These are phyloP conservation scores for Chirona hameri DNA, from an alignment of 2,888 invertebrate species.

Conservation along the genomic window DNA sequence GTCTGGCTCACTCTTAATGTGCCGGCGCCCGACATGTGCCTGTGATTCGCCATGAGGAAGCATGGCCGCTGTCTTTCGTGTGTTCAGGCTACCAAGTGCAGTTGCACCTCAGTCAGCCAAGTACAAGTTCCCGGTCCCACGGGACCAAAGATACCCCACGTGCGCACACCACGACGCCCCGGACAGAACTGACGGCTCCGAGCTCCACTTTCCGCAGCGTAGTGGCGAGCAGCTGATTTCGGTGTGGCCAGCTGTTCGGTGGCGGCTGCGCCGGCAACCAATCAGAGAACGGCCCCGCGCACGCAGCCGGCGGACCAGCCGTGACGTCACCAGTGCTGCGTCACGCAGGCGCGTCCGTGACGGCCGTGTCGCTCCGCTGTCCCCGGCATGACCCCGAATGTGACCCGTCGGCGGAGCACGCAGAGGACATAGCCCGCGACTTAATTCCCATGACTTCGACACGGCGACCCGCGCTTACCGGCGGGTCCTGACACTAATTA, in stretches of 20 bases:
- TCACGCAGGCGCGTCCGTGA: too few relatives aligned
- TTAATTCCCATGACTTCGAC: too few relatives aligned
- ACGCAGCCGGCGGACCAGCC: not conserved
- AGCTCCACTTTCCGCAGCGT: conserved; percentile 1
- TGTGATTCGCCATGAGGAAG: conserved; percentile 10
- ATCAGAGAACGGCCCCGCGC: not conserved
- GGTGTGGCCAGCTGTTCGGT: not conserved
- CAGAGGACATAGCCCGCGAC: too few relatives aligned
- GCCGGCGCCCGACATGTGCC: not conserved
- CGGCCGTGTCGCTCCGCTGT: too few relatives aligned
- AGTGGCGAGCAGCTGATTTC: conserved; percentile 25
- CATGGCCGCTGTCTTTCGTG: not conserved
- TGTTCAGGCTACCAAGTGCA: not conserved
- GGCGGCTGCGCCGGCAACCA: not conserved
- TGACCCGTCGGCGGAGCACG: too few relatives aligned
- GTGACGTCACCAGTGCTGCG: conserved; percentile 2
- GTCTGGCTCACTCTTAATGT: not conserved
- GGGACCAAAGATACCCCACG: not conserved
- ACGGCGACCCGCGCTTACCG: too few relatives aligned
- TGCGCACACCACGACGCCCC: not conserved
- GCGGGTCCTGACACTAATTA: too few relatives aligned
- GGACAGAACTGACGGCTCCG: not conserved
- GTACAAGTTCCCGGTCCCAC: not conserved
- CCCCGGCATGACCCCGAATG: too few relatives aligned
- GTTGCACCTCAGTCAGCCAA: not conserved